phyloP scores from a whole-genome alignment of 2,113 vertebrate genomes.

The Callocephalon fimbriatum region DNA sequence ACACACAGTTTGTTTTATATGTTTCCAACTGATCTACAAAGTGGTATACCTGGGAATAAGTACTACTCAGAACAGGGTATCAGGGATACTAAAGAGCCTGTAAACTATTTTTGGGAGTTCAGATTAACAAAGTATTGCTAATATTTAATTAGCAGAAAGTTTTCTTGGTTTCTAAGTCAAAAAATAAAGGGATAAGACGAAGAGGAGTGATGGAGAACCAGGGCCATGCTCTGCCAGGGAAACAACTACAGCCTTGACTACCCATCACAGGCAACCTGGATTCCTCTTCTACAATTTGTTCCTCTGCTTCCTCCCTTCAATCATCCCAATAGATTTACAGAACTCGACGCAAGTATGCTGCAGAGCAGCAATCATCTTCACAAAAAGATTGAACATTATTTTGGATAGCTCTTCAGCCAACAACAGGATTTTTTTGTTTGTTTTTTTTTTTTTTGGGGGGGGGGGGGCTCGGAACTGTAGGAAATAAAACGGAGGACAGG shows the following conservation, averaged over 20 bases:
- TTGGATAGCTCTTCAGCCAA: neutral
- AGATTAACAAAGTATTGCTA: neutral
- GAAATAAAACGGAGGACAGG: no score
- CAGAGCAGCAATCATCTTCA: neutral
- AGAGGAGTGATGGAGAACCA: neutral
- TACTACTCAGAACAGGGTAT: neutral
- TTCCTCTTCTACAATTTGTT: neutral
- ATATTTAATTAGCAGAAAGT: neutral
- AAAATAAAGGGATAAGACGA: neutral
- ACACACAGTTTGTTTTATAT: neutral
- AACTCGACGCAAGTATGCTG: rapidly evolving
- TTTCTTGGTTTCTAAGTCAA: neutral
- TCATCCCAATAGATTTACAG: neutral
- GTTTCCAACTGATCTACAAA: neutral
- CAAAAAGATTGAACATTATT: neutral
- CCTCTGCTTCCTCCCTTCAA: neutral
- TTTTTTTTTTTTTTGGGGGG: no score
- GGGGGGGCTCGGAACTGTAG: no score
- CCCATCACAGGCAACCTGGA: neutral
- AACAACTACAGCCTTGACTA: rapidly evolving
- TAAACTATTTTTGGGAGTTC: neutral
- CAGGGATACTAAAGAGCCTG: neutral
- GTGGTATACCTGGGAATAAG: rapidly evolving
- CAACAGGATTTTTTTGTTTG: neutral
- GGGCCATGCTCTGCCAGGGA: neutral